These are phyloP conservation scores for Dermolepida albohirtum DNA, from an alignment of 2,888 invertebrate genomes.

Conservation along the genomic window DNA sequence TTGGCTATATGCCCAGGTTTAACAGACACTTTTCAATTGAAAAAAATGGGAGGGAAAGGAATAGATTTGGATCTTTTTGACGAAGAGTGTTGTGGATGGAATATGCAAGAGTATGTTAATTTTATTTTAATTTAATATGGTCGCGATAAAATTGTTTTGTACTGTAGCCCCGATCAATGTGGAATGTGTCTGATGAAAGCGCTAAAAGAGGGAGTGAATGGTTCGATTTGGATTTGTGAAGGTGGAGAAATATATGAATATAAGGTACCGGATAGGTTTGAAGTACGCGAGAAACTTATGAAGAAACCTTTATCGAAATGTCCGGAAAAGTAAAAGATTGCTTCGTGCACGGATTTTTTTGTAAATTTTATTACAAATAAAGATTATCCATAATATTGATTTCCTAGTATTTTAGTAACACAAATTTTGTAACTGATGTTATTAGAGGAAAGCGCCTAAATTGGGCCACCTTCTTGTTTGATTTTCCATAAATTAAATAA, in stretches of 20 bases:
- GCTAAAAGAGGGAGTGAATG: constrained; percentile 31
- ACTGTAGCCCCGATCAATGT: constrained; percentile 11
- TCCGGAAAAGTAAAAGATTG: neutral
- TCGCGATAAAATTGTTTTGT: neutral
- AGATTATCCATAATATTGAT: too few species aligned
- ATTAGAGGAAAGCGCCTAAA: too few species aligned
- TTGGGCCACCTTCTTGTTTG: too few species aligned
- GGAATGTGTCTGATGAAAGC: constrained; percentile 32
- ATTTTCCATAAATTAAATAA: too few species aligned
- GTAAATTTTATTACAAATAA: too few species aligned
- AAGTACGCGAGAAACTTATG: constrained; percentile 5
- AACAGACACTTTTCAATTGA: constrained; percentile 7
- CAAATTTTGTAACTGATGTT: too few species aligned
- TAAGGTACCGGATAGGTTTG: constrained; percentile 30
- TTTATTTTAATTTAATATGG: neutral
- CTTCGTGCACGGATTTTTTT: too few species aligned
- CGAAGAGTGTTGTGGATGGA: constrained; percentile 34
- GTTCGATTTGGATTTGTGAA: constrained; percentile 41
- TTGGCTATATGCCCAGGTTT: constrained; percentile 37
- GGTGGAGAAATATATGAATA: constrained; percentile 22
- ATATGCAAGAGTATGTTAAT: constrained; percentile 13
- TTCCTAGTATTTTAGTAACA: too few species aligned
- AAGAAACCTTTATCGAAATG: constrained; percentile 9
- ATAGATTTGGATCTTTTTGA: constrained; percentile 38
- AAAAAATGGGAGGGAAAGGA: constrained; percentile 11